phyloP scores from a whole-genome alignment of 2,888 invertebrate species.

The Lithosia quadra region DNA sequence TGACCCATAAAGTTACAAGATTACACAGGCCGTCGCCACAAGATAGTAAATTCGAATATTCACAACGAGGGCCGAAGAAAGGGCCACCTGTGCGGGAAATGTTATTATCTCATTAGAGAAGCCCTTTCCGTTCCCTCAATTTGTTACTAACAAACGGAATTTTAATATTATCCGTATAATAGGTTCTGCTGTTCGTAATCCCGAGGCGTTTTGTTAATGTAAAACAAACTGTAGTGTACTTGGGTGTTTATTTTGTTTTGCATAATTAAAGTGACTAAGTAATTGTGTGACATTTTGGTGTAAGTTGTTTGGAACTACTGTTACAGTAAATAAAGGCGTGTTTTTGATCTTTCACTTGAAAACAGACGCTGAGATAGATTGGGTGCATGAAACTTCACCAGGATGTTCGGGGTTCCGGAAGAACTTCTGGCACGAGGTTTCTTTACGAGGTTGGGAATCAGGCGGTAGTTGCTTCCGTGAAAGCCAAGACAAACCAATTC shows the following conservation, averaged over 20 bases:
- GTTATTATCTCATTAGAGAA: constrained; percentile 79
- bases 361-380: too few species aligned
- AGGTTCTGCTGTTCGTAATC: constrained; percentile 61
- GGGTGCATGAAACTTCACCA: too few species aligned
- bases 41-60: constrained; percentile 57
- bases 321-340: neutral
- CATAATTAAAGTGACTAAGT: constrained; percentile 43
- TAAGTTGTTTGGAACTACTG: neutral
- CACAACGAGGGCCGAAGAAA: constrained; percentile 42
- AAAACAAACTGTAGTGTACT: constrained; percentile 46
- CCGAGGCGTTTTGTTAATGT: constrained; percentile 59
- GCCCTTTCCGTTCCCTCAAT: constrained; percentile 73
- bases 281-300: constrained; percentile 24
- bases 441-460: too few species aligned
- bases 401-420: too few species aligned
- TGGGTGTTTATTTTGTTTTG: constrained; percentile 39
- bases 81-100: constrained; percentile 71
- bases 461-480: too few species aligned
- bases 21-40: constrained; percentile 44
- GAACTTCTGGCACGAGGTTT: too few species aligned
- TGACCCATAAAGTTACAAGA: constrained; percentile 55
- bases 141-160: constrained; percentile 75
- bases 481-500: too few species aligned
- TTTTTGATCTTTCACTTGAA: neutral
- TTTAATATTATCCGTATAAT: constrained; percentile 69